phyloP scores from a whole-genome alignment of 2,113 vertebrate genomes.

The Rutilus rutilus region DNA sequence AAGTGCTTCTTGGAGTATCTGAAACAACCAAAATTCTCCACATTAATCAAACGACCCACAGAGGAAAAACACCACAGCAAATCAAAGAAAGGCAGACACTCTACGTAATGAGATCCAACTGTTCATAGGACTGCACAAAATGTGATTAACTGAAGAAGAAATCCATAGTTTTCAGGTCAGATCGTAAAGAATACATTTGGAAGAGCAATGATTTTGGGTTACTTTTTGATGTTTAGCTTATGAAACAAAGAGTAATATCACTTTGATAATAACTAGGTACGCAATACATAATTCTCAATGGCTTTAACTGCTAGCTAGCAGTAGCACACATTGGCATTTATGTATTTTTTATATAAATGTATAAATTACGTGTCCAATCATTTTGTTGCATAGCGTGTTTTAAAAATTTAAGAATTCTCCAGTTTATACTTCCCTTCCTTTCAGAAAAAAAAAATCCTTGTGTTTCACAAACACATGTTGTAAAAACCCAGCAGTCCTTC shows the following conservation, averaged over 20 bases:
- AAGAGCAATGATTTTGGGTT: neutral
- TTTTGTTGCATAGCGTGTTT: too few relatives aligned
- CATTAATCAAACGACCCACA: slow-evolving; percentile 44
- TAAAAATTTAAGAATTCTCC: too few relatives aligned
- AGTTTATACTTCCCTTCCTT: too few relatives aligned
- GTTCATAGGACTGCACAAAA: neutral
- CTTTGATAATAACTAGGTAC: neutral
- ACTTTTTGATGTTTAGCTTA: slow-evolving; percentile 2
- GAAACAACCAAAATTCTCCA: slow-evolving; percentile 52
- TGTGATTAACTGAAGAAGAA: neutral
- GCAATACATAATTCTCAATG: neutral
- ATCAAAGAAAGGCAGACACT: neutral
- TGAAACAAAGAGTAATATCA: neutral
- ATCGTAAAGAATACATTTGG: slow-evolving; percentile 11
- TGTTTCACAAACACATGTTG: neutral
- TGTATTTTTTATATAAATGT: too few relatives aligned
- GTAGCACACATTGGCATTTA: neutral
- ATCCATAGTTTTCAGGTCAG: neutral
- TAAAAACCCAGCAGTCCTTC: slow-evolving; percentile 33
- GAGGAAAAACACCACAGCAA: neutral
- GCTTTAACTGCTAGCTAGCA: neutral
- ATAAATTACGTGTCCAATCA: too few relatives aligned
- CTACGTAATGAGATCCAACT: neutral
- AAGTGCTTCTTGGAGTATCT: slow-evolving; percentile 49
- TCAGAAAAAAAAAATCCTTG: neutral